These are phyloP conservation scores for Adelges cooleyi DNA, from an alignment of 1,140 invertebrate species.

Conservation along the genomic window DNA sequence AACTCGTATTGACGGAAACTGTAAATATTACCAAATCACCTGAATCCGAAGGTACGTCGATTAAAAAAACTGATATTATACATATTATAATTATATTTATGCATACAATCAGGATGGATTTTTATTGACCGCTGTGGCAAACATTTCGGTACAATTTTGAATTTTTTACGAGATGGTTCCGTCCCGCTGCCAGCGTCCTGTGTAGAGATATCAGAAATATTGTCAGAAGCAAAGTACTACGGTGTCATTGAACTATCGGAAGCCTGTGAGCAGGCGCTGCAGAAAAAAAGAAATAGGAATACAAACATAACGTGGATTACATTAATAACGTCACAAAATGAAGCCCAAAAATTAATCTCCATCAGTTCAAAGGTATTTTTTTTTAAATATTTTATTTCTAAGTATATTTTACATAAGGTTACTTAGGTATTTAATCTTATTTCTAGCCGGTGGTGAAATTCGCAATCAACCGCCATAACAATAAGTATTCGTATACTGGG, in stretches of 20 bases:
- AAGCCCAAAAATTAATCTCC: slow-evolving; percentile 81
- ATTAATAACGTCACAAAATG: slow-evolving; percentile 88
- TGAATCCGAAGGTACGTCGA: slow-evolving; percentile 76
- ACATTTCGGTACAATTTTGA: slow-evolving; percentile 93
- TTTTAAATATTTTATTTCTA: neutral
- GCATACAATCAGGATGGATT: slow-evolving; percentile 94
- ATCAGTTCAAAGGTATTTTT: slow-evolving; percentile 66
- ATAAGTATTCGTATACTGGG: slow-evolving; percentile 98
- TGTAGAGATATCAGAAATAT: slow-evolving; percentile 73
- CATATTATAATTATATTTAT: slow-evolving; percentile 32
- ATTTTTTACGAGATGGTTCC: slow-evolving; percentile 86
- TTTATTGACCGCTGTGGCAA: slow-evolving; percentile 95
- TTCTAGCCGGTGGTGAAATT: slow-evolving; percentile 85
- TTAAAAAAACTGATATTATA: neutral
- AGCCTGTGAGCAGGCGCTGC: slow-evolving; percentile 66
- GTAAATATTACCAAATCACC: slow-evolving; percentile 93
- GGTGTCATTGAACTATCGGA: slow-evolving; percentile 76
- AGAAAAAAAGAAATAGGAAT: slow-evolving; percentile 65
- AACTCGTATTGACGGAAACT: slow-evolving; percentile 73
- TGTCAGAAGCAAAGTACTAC: slow-evolving; percentile 95
- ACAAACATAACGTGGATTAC: slow-evolving; percentile 86
- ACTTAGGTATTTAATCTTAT: slow-evolving; percentile 25
- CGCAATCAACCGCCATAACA: slow-evolving; percentile 95
- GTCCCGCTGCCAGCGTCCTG: slow-evolving; percentile 84
- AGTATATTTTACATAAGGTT: neutral